Evolutionary conservation across 1,140 invertebrate species (phyloP), one percentile per base, ranked within the genome.

Genomic region (Bombus picipes): DNA sequence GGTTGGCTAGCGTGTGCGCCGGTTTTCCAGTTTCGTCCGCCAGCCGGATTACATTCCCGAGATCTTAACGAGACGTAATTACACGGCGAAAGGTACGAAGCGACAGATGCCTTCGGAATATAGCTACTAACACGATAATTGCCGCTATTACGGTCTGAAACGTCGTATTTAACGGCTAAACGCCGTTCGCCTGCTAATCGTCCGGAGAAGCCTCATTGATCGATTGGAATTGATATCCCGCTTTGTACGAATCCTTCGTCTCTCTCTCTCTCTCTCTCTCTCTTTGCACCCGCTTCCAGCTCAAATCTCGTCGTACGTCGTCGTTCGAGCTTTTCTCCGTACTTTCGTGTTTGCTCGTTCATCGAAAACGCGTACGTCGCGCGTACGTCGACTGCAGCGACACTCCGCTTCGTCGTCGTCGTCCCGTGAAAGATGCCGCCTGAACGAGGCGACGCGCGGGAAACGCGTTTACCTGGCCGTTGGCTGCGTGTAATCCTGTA

Each of bases 11-110:
- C 88, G 89, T 88, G 88, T 76, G 78, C 88, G 76, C 87, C 85
- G 83, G 87, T 90, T 92, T 91, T 91, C 90, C 91, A 90, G 87
- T 92, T 92, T 91, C 87, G 83, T 92, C 88, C 75, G 89, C 86
- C 68, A 89, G 88, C 79, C 81, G 77, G 88, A 88, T 92, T 91
- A 83, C 89, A 88, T 91, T 92, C 88, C 89, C 90, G 91, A 91
- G 86, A 89, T 92, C 92, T 93, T 93, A 93, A 93, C 92, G 92
- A 93, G 93, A 90, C 90, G 92, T 93, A 93, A 93, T 93, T 92
- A 92, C 89, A 92, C 89, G 89, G 92, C 90, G 90, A 92, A 93
- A 92, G 91, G 92, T 92, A 91, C 92, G 89, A 90, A 91, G 89
- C 92, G 91, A 92, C 89, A 88, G 91, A 92, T 92, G 91, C 91